Conservation (phyloP, 1,140 invertebrate species). For the Cryptotermes secundus region DNA sequence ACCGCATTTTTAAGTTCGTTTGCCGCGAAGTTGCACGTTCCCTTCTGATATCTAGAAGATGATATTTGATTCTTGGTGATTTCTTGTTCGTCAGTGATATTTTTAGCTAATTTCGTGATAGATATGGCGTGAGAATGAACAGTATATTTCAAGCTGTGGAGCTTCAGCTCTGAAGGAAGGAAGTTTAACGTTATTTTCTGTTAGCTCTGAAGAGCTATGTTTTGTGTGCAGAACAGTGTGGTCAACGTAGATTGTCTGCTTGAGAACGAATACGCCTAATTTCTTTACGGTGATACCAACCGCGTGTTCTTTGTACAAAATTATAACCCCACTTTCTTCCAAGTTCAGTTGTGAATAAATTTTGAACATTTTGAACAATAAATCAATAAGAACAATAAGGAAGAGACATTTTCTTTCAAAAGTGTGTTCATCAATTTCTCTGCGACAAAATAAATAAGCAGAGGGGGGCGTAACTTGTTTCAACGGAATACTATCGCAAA, state of each 20-base stretch:
- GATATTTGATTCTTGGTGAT: background rate
- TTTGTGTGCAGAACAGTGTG: background rate
- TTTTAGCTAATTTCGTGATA: background rate
- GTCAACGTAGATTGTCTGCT: background rate
- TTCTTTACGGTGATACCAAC: too few relatives aligned
- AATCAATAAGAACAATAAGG: too few relatives aligned
- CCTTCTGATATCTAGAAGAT: background rate
- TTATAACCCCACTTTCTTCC: too few relatives aligned
- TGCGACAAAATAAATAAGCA: constrained; percentile 12
- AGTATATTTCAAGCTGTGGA: background rate
- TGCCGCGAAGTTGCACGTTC: background rate
- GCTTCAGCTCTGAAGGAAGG: background rate
- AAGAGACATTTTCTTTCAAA: too few relatives aligned
- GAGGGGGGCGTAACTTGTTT: background rate
- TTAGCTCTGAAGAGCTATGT: background rate
- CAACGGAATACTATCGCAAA: background rate
- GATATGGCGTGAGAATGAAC: background rate
- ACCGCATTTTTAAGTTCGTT: background rate
- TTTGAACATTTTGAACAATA: too few relatives aligned
- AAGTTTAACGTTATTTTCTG: background rate
- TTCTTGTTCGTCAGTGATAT: background rate
- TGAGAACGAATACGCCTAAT: background rate
- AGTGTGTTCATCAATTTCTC: background rate
- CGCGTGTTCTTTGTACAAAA: too few relatives aligned
- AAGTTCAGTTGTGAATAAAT: too few relatives aligned